These are phyloP conservation scores for Archivesica marissinica DNA, from an alignment of 1,140 invertebrate species.

Conservation along the genomic window DNA sequence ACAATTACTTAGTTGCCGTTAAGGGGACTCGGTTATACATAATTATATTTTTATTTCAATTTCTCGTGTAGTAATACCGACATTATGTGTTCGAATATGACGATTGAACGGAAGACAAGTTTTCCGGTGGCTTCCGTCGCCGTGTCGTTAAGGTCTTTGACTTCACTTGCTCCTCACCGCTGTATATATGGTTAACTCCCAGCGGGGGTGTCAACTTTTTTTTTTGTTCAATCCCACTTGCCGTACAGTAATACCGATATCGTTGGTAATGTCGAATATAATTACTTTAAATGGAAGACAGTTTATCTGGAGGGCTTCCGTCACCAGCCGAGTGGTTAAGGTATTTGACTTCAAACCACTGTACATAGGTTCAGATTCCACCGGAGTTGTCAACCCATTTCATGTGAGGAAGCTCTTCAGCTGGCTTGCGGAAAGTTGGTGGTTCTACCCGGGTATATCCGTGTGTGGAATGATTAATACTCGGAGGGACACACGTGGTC, in stretches of 20 bases:
- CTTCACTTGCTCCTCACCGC: too few species aligned
- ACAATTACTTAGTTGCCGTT: not conserved
- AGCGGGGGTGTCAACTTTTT: too few species aligned
- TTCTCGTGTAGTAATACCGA: not conserved
- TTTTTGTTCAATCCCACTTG: not conserved
- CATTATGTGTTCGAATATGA: not conserved
- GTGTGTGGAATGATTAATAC: too few species aligned
- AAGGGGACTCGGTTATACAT: not conserved
- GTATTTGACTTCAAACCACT: not conserved
- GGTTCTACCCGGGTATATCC: too few species aligned
- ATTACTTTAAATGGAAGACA: not conserved
- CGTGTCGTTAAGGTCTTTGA: too few species aligned
- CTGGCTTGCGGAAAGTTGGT: too few species aligned
- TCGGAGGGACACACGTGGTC: too few species aligned
- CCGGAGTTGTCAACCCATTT: too few species aligned
- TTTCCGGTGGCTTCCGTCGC: too few species aligned
- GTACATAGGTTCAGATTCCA: not conserved
- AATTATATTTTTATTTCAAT: not conserved
- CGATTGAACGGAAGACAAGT: too few species aligned
- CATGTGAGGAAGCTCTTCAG: too few species aligned
- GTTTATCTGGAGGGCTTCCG: not conserved
- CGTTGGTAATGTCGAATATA: not conserved
- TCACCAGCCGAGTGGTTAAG: not conserved
- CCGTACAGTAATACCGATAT: not conserved
- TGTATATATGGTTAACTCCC: too few species aligned